These are phyloP conservation scores for Dendrocincla tyrannina DNA, from an alignment of 2,797 vertebrate species.

Conservation along the genomic window DNA sequence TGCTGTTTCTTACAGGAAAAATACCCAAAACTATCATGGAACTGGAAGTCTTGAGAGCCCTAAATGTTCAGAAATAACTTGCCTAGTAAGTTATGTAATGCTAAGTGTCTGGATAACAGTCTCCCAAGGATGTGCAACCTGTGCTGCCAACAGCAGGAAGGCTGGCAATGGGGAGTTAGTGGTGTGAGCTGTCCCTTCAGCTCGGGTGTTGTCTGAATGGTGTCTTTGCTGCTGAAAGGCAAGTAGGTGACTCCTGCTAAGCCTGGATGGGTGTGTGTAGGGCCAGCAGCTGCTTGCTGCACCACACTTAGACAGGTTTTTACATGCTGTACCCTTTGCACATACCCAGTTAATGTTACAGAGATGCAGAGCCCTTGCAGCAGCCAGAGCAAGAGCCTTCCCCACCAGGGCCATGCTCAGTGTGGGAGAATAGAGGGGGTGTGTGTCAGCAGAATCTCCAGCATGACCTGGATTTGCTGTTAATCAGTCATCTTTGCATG, in stretches of 20 bases:
- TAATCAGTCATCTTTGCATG: not conserved
- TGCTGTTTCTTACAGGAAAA: not conserved
- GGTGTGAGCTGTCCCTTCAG: not conserved
- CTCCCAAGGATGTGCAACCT: not conserved
- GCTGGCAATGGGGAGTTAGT: not conserved
- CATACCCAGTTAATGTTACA: not conserved
- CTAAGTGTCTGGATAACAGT: not conserved
- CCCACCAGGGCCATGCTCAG: not conserved
- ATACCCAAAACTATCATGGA: not conserved
- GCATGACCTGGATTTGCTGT: not conserved
- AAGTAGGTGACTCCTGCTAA: not conserved
- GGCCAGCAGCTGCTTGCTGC: not conserved
- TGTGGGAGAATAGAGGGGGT: not conserved
- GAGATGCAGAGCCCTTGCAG: not conserved
- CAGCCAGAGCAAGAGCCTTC: not conserved
- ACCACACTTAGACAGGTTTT: accelerated
- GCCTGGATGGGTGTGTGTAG: not conserved
- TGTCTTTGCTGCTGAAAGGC: not conserved
- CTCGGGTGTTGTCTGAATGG: not conserved
- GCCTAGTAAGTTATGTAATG: not conserved
- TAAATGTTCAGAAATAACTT: not conserved
- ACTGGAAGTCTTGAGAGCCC: not conserved
- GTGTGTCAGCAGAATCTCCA: not conserved
- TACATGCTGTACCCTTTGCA: not conserved
- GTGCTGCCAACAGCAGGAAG: not conserved